A percentile compares a stretch with the other conserved stretches of the same genome.
phyloP scores from a whole-genome alignment of 1,140 invertebrate species.

The Vollenhovia emeryi region DNA sequence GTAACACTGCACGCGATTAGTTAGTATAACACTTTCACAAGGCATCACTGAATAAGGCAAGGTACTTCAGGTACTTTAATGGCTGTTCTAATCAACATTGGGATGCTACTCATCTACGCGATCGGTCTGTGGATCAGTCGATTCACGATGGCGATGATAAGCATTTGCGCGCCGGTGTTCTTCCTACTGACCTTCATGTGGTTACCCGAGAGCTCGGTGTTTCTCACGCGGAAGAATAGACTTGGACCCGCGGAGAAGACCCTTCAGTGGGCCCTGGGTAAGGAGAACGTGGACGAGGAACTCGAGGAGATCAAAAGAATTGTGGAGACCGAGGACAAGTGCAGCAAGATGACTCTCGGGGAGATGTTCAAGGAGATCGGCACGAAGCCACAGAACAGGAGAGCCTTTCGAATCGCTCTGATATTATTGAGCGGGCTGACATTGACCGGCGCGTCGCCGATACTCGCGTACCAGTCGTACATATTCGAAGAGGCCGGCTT shows the following conservation, averaged over 20 bases:
- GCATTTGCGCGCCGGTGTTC: slow-evolving; percentile 82
- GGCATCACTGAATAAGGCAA: neutral
- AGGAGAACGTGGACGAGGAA: slow-evolving; percentile 85
- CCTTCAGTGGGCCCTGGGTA: slow-evolving; percentile 88
- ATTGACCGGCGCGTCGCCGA: slow-evolving; percentile 92
- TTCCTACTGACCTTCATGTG: slow-evolving; percentile 84
- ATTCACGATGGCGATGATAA: slow-evolving; percentile 81
- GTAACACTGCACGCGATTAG: neutral
- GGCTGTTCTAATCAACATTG: slow-evolving; percentile 87
- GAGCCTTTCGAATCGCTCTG: slow-evolving; percentile 90
- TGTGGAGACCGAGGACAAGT: slow-evolving; percentile 85
- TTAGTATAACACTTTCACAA: neutral
- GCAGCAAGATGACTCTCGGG: slow-evolving; percentile 76
- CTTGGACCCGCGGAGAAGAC: slow-evolving; percentile 86
- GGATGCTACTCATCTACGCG: slow-evolving; percentile 86
- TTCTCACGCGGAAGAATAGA: slow-evolving; percentile 80
- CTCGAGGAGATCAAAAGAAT: slow-evolving; percentile 87
- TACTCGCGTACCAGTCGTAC: slow-evolving; percentile 93
- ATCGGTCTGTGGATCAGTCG: slow-evolving; percentile 83
- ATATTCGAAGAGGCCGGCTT: slow-evolving; percentile 92
- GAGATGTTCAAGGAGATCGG: slow-evolving; percentile 85
- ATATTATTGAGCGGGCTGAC: slow-evolving; percentile 93
- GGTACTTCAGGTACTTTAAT: slow-evolving; percentile 83
- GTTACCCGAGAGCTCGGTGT: slow-evolving; percentile 85
- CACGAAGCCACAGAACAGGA: slow-evolving; percentile 86